Evolutionary conservation across 2,888 invertebrate genomes (phyloP).

Genomic region (Vesta saturnalis): DNA sequence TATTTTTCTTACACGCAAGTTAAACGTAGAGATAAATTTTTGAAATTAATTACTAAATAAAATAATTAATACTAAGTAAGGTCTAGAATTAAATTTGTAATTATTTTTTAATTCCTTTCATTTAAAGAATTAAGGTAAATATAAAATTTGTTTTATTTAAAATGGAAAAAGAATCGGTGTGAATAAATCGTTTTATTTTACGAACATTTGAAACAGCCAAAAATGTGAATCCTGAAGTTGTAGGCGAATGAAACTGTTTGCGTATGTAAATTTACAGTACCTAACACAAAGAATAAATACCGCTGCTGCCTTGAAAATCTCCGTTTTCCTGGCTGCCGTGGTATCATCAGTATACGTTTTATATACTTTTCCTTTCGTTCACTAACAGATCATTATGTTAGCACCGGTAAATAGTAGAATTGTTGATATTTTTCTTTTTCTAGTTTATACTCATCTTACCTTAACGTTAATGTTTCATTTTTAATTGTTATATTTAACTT

Average conservation of each 20-base stretch:
- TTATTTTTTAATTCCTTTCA: too few relatives aligned
- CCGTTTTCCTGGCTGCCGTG: constrained; percentile 18
- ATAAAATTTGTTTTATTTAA: constrained; percentile 10
- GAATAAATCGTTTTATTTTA: constrained; percentile 30
- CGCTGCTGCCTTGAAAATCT: constrained; percentile 13
- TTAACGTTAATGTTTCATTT: background rate
- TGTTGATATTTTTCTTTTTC: background rate
- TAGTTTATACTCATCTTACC: background rate
- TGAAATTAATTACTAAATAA: background rate
- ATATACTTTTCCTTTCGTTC: constrained; percentile 16
- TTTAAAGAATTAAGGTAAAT: constrained; percentile 6
- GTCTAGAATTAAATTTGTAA: too few relatives aligned
- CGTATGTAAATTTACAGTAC: constrained; percentile 27
- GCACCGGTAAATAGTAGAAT: background rate
- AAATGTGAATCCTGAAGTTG: constrained; percentile 20
- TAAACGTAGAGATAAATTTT: background rate
- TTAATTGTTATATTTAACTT: background rate
- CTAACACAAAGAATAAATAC: constrained; percentile 33
- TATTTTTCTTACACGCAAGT: background rate
- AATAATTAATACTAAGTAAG: too few relatives aligned
- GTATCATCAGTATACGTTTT: constrained; percentile 22
- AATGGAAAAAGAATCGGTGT: background rate
- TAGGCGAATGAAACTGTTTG: constrained; percentile 28
- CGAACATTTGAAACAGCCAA: constrained; percentile 18
- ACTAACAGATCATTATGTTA: constrained; percentile 13